These are phyloP conservation scores for Peromyscus nudipes DNA, from an alignment of 2,797 vertebrate genomes.

Conservation along the genomic window DNA sequence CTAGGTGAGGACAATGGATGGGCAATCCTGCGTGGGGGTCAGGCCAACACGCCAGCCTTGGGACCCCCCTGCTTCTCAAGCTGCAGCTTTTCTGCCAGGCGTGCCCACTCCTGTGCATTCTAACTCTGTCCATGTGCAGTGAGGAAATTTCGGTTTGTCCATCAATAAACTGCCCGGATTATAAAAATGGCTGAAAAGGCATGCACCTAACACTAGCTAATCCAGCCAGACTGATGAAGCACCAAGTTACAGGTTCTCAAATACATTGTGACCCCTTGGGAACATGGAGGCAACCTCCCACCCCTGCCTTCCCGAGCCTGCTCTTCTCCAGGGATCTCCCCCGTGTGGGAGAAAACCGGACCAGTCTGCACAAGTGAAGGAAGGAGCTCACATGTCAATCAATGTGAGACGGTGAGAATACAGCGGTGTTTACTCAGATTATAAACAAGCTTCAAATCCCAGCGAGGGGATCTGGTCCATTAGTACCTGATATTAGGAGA, in stretches of 20 bases:
- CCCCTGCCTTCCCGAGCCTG: background rate
- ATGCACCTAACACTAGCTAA: rapidly evolving
- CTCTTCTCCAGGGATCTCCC: background rate
- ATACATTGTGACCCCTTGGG: rapidly evolving
- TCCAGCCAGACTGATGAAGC: rapidly evolving
- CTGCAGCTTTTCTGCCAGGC: rapidly evolving
- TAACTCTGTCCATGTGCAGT: rapidly evolving
- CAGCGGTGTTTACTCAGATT: background rate
- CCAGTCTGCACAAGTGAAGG: rapidly evolving
- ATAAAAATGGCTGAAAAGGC: rapidly evolving
- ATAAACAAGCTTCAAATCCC: background rate
- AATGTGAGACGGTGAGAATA: background rate
- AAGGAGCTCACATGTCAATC: background rate
- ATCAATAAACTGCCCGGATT: rapidly evolving
- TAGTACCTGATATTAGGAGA: background rate
- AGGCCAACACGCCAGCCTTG: background rate
- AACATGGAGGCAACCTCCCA: rapidly evolving
- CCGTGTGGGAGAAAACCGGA: rapidly evolving
- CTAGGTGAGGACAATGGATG: rapidly evolving
- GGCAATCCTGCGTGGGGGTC: background rate
- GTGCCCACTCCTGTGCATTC: background rate
- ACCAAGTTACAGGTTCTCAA: rapidly evolving
- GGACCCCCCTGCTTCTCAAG: background rate
- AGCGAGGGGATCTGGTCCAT: background rate
- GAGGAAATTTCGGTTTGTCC: no score